Percentiles rank a stretch among this genome's conserved stretches.
Conservation (phyloP, 2,797 vertebrate genomes). For the Arremon aurantiirostris region DNA sequence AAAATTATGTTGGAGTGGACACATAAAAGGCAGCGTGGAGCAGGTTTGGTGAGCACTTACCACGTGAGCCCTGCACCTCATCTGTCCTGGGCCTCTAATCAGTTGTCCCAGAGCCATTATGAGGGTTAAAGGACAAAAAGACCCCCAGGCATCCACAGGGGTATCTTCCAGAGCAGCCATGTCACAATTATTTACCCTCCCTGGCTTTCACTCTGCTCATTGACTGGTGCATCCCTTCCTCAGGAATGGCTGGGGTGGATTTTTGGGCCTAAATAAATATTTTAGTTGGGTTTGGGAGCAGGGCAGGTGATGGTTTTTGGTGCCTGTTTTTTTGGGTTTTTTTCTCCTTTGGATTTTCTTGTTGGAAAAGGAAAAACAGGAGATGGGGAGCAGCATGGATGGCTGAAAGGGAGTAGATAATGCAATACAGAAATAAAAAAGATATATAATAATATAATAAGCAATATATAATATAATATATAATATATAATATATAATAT, state of each 20-base stretch:
- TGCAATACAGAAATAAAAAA: background rate
- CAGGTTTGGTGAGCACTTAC: background rate
- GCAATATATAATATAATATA: no score
- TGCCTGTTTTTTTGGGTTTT: background rate
- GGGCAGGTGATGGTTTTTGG: background rate
- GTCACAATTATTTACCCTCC: background rate
- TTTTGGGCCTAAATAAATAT: background rate
- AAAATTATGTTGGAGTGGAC: constrained; percentile 74
- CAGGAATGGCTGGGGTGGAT: background rate
- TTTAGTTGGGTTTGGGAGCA: background rate
- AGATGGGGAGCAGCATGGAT: background rate
- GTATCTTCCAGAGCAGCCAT: background rate
- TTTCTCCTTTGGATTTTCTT: background rate
- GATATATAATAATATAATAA: no score
- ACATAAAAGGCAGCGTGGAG: background rate
- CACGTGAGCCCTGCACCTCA: background rate
- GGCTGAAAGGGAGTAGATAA: background rate
- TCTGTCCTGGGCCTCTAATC: background rate
- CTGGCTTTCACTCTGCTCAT: background rate
- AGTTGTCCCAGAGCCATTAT: background rate
- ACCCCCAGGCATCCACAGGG: background rate
- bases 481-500: no score
- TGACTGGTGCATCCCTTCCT: background rate
- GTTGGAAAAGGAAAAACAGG: background rate
- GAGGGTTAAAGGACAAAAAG: constrained; percentile 49